Evolutionary conservation across 2,888 invertebrate species (phyloP).

Genomic region (Thymelicus sylvestris): DNA sequence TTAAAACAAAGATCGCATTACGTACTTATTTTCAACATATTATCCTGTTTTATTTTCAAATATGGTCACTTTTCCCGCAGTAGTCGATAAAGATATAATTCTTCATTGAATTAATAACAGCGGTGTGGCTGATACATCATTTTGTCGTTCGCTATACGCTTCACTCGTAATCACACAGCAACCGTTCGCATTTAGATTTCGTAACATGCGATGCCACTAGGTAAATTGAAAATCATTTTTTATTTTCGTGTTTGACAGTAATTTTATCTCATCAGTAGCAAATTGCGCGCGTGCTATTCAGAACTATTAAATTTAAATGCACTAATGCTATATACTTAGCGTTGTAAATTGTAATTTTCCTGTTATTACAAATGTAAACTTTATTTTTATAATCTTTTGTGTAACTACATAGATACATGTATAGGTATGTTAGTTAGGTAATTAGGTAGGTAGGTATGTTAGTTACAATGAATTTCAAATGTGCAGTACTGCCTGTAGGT

Average conservation of each 20-base stretch:
- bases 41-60: conserved; percentile 1
- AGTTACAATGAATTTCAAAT: too few species aligned
- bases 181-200: conserved; percentile 48
- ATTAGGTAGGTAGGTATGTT: too few species aligned
- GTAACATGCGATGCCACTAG: conserved; percentile 50
- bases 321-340: not conserved
- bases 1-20: too few species aligned
- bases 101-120: conserved; percentile 68
- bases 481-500: too few species aligned
- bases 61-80: conserved; percentile 48
- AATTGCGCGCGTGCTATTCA: conserved; percentile 26
- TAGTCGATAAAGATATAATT: conserved; percentile 76
- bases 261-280: conserved; percentile 16
- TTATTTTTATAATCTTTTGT: too few species aligned
- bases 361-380: too few species aligned
- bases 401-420: too few species aligned
- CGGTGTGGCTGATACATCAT: conserved; percentile 60
- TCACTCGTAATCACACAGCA: conserved; percentile 27
- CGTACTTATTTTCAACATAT: not conserved
- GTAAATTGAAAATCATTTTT: conserved; percentile 50
- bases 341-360: too few species aligned
- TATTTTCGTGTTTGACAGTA: conserved; percentile 30
- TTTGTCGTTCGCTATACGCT: conserved; percentile 48
- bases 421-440: too few species aligned
- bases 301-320: conserved; percentile 31